Evolutionary conservation across 2,113 vertebrate genomes (phyloP), one percentile per base, ranked within the genome.

Genomic region (Meleagris gallopavo): DNA sequence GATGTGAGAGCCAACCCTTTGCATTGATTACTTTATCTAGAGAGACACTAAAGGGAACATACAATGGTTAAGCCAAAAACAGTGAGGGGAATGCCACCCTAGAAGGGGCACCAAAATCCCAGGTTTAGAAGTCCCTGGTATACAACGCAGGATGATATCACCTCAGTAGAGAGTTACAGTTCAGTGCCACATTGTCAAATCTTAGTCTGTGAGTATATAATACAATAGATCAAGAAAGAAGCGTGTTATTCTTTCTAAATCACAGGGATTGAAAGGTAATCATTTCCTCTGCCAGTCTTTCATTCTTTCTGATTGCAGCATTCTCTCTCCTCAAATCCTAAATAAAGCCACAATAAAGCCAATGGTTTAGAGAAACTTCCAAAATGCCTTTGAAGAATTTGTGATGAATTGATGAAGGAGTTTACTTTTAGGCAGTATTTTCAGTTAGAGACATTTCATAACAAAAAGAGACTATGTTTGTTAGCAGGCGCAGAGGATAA

Each of bases 231-330:
- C 65, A 81, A 75, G 85, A 90, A 71, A 93, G 65, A 66, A 95
- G 67, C 55, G 45, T 91, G 81, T 83, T 91, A 84, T 89, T 95
- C 76, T 91, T 95, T 95, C 89, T 77, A 86, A 94, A 95, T 94
- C 92, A 93, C 72, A 45, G 65, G 70, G 74, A 40, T 45, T 93
- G 94, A 90, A 96, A 86, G 80, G 89, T 92, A 83, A 88, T 92
- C 0, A 93, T 95, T 95, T 93, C 73, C 50, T 89, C 86, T 81
- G 67, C 79, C 92, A 73, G n/a, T 82, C 83, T 89, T 4, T 83
- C 86, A 91, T 32, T 87, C 74, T 77, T 90, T 87, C 57, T 93
- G 92, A 91, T 95, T 96, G 90, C 38, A 82, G 86, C 76, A 84
- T 93, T 95, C 87, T 94, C 61, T 93, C 65, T 79, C 57, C 46